phyloP scores from a whole-genome alignment of 64 coral and sea anemone species.

The Dendronephthya gigantea region DNA sequence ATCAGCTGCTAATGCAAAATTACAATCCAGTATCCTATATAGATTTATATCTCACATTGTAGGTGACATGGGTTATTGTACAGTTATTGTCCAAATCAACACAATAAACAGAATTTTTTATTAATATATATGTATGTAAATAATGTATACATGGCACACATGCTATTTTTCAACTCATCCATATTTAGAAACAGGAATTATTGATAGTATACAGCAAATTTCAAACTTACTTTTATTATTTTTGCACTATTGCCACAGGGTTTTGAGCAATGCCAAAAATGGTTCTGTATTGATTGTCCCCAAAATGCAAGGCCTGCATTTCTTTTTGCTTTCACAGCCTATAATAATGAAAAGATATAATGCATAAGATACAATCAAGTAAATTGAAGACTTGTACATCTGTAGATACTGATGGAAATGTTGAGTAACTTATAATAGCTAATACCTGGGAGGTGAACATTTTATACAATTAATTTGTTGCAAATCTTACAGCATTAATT shows the following conservation, averaged over 20 bases:
- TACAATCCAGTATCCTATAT: slow-evolving; percentile 29
- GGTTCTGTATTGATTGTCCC: slow-evolving; percentile 42
- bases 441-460: no score
- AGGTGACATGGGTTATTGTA: neutral
- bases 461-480: no score
- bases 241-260: slow-evolving; percentile 15
- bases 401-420: neutral
- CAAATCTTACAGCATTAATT: no score
- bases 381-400: neutral
- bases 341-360: slow-evolving; percentile 1
- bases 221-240: slow-evolving; percentile 41
- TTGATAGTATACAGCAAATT: no score
- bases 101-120: no score
- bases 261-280: slow-evolving; percentile 41
- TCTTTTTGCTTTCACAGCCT: slow-evolving; percentile 42
- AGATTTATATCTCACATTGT: neutral
- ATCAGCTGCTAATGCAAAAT: slow-evolving; percentile 34
- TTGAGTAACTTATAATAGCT: no score
- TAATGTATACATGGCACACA: no score
- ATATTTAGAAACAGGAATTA: no score
- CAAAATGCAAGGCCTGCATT: slow-evolving; percentile 19
- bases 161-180: no score
- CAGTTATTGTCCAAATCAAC: neutral
- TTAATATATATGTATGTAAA: no score
- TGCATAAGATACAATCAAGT: neutral